Base-by-base conservation (phyloP, 64 coral and sea anemone species). In the Trachythela sp. region DNA sequence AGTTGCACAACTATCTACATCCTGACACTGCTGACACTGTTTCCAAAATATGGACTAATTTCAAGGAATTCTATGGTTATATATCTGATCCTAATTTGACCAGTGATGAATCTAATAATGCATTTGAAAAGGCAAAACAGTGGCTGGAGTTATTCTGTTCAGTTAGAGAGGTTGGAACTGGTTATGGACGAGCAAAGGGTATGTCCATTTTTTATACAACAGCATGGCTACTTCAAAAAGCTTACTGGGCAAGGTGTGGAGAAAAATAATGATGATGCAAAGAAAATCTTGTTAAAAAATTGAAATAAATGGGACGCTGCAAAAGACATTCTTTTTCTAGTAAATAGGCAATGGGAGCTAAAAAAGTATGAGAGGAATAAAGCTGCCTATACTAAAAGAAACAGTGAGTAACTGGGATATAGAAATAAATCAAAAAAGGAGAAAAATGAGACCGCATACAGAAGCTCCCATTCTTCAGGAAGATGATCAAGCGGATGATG, bases 111-210 rank as follows among this genome's bases (percentile, higher is more conserved):
- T 17, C 83, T 18, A 39, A 54, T 40, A 41, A 2, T 36, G 9
- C 70, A n/a, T 89, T 86, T 77, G 9, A 39, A 2, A 24, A 92
- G 51, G 56, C 38, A 41, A 49, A 77, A 38, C 13, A 13, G 26
- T 92, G 90, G 85, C 86, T 92, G 54, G 48, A 92, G 35, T 54
- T 87, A 36, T 92, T 92, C 48, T 92, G 90, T 26, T 76, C 87
- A 1, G 9, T 88, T 8, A 76, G 60, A 88, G 38, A 56, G 43
- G 40, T 71, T 31, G 9, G 67, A 8, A 36, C 29, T 15, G 29
- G 71, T 2, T 77, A 35, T 77, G 9, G 4, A 27, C 2, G 71
- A 77, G 14, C 54, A 75, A 88, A 56, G 48, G 87, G 76, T 31
- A 88, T 45, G 4, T 11, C 42, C 42, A 45, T 45, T 45, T 45